These are phyloP conservation scores for Planococcus citri DNA, from an alignment of 1,140 invertebrate species.

Conservation along the genomic window DNA sequence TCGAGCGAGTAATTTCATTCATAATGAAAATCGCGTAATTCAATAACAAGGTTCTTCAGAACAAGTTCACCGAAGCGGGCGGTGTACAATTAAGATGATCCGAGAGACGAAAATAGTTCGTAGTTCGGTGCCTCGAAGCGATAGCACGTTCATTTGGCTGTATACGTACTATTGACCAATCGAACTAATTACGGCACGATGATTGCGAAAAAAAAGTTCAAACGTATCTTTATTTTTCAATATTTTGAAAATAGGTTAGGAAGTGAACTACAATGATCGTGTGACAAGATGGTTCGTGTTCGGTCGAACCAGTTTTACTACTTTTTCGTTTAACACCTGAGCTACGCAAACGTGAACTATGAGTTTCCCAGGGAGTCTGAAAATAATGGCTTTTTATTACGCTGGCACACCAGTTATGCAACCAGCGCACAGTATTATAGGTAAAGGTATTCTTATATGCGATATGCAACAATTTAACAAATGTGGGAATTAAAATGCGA, in stretches of 20 bases:
- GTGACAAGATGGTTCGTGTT: neutral
- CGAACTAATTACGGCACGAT: neutral
- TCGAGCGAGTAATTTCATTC: neutral
- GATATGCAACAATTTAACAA: no score
- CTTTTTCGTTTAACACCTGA: neutral
- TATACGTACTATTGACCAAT: neutral
- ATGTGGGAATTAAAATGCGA: no score
- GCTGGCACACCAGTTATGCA: neutral
- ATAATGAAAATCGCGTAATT: neutral
- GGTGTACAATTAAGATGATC: no score
- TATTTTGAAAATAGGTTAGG: constrained; percentile 2
- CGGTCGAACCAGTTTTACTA: neutral
- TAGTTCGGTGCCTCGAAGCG: no score
- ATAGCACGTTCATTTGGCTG: no score
- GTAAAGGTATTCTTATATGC: no score
- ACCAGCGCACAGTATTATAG: no score
- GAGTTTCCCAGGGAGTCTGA: neutral
- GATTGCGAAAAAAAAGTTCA: neutral
- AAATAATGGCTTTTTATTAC: neutral
- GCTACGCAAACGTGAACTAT: neutral
- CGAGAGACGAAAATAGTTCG: no score
- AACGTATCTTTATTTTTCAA: neutral
- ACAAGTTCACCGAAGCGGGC: no score
- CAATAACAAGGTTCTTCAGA: neutral
- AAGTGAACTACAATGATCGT: neutral